These are phyloP conservation scores for Parotocinclus haroldoi DNA, from an alignment of 2,797 vertebrate genomes.

Conservation along the genomic window DNA sequence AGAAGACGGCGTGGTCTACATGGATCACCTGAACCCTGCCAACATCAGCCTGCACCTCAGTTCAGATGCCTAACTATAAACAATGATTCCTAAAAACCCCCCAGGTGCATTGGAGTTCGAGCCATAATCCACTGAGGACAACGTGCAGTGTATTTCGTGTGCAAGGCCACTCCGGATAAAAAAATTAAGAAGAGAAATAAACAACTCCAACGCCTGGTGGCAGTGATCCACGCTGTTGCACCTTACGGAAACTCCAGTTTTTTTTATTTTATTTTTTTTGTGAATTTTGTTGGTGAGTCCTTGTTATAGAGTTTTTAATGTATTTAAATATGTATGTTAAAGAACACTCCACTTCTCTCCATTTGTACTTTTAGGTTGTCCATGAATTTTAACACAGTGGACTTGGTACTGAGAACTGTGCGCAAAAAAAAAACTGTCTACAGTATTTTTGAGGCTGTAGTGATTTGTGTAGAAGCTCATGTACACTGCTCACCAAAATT, in stretches of 20 bases:
- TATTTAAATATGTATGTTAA: constrained; percentile 34
- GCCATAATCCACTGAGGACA: constrained; percentile 4
- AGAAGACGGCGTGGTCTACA: constrained; percentile 82
- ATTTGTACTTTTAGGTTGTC: constrained; percentile 54
- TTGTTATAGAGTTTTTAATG: constrained; percentile 11
- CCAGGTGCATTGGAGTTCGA: constrained; percentile 1
- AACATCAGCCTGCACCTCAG: constrained; percentile 91
- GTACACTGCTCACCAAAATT: too few species aligned
- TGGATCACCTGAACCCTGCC: constrained; percentile 79
- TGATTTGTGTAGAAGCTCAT: neutral
- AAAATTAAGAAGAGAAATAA: neutral
- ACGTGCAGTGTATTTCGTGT: neutral
- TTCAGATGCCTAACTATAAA: constrained; percentile 69
- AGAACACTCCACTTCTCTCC: constrained; percentile 36
- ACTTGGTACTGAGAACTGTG: constrained; percentile 39
- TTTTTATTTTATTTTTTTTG: constrained; percentile 4
- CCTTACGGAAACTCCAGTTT: constrained; percentile 29
- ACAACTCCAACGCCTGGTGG: neutral
- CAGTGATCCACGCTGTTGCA: constrained; percentile 42
- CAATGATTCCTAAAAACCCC: neutral
- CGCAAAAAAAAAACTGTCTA: neutral
- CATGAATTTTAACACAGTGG: constrained; percentile 47
- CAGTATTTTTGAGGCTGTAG: constrained; percentile 38
- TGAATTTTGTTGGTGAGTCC: neutral
- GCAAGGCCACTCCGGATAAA: neutral